Percentiles rank a stretch among this genome's conserved stretches.
Conservation (phyloP, 1,140 invertebrate species). For the Meteorus sp. region DNA sequence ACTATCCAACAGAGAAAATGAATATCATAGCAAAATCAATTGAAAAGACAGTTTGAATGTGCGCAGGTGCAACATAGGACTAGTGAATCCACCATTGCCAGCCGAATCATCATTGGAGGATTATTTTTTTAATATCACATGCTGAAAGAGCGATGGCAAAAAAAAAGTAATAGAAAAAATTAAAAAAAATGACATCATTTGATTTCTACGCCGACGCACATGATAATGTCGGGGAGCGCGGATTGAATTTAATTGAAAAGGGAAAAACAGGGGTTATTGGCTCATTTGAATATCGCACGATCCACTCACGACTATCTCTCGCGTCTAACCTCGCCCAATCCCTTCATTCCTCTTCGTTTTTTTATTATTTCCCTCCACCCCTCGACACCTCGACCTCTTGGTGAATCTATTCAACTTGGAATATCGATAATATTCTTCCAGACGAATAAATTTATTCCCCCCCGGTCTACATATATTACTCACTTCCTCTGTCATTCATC, state of each 20-base stretch:
- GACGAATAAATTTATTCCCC: conserved; percentile 32
- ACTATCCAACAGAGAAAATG: too few relatives aligned
- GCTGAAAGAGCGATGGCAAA: too few relatives aligned
- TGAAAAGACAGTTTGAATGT: background rate
- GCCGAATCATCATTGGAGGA: background rate
- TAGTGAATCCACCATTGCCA: background rate
- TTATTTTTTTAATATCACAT: conserved; percentile 27
- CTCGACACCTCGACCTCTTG: too few relatives aligned
- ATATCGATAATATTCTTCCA: conserved; percentile 33
- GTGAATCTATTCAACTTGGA: conserved; percentile 23
- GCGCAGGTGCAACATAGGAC: too few relatives aligned
- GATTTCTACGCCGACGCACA: conserved; percentile 17
- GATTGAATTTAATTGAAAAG: conserved; percentile 38
- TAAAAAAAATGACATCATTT: too few relatives aligned
- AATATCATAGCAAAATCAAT: background rate
- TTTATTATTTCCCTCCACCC: too few relatives aligned
- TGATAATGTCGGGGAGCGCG: background rate
- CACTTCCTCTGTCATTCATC: conserved; percentile 6
- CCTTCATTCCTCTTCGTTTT: conserved; percentile 5
- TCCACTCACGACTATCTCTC: conserved; percentile 18
- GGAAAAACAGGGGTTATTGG: conserved; percentile 39
- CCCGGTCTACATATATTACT: conserved; percentile 25
- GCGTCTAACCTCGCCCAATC: background rate
- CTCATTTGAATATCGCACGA: conserved; percentile 40
- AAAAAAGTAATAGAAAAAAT: background rate